Evolutionary conservation across 2,113 vertebrate species (phyloP).

Genomic region (Poicephalus gulielmi): DNA sequence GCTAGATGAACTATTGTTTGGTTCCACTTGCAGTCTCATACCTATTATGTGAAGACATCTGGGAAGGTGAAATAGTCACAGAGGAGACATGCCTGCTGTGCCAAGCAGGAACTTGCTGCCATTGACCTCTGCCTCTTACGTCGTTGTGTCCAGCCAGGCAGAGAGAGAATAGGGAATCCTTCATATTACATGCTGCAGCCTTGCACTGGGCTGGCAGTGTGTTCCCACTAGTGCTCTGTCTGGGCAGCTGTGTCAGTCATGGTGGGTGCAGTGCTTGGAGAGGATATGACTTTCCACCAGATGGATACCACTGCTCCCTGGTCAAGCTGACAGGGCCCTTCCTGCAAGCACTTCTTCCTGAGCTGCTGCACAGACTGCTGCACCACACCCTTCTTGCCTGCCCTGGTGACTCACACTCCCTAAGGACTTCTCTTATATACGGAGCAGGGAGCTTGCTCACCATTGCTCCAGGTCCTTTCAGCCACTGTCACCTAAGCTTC

Average conservation of each 20-base stretch:
- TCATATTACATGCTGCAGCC: neutral
- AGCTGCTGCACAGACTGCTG: neutral
- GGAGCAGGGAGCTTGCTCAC: neutral
- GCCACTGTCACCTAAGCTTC: neutral
- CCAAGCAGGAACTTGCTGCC: neutral
- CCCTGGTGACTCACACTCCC: neutral
- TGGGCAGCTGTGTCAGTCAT: neutral
- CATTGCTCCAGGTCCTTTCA: neutral
- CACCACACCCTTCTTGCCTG: neutral
- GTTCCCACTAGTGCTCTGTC: neutral
- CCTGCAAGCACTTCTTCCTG: neutral
- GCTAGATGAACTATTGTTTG: neutral
- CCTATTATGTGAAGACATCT: too few relatives aligned
- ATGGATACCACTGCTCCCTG: neutral
- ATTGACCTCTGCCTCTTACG: neutral
- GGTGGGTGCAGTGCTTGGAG: neutral
- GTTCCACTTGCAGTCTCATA: neutral
- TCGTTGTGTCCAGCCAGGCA: neutral
- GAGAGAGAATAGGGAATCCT: neutral
- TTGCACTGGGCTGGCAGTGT: neutral
- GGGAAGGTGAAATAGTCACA: neutral
- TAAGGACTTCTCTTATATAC: neutral
- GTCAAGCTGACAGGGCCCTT: neutral
- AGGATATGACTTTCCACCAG: neutral
- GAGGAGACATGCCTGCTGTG: rapidly evolving